phyloP scores from a whole-genome alignment of 1,140 invertebrate genomes.

The Pantala flavescens region DNA sequence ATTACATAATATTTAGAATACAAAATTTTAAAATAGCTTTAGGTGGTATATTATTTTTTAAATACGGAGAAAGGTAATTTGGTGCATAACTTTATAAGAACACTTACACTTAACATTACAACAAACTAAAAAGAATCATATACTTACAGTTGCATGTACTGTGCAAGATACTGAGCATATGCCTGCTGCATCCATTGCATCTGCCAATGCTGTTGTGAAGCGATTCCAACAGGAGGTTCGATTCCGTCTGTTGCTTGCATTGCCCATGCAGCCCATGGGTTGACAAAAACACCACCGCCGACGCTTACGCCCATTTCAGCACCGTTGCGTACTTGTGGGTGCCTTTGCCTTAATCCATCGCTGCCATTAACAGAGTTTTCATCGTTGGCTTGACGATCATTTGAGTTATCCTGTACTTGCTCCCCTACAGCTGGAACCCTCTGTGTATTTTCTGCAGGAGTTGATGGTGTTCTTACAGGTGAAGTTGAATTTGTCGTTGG shows the following conservation, averaged over 20 bases:
- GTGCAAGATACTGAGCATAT: constrained; percentile 72
- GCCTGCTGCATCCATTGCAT: constrained; percentile 71
- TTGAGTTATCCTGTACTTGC: neutral
- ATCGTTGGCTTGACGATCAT: neutral
- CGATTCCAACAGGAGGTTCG: neutral
- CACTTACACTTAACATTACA: too few species aligned
- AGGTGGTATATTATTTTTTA: too few species aligned
- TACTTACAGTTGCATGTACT: constrained; percentile 63
- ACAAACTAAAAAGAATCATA: too few species aligned
- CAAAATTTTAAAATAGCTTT: too few species aligned
- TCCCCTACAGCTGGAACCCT: neutral
- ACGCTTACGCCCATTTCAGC: neutral
- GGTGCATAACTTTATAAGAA: too few species aligned
- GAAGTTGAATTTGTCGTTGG: neutral
- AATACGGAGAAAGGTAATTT: too few species aligned
- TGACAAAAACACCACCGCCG: neutral
- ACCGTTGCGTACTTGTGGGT: neutral
- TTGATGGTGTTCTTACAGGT: neutral
- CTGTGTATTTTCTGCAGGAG: neutral
- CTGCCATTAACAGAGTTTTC: neutral
- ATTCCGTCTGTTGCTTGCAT: constrained; percentile 13
- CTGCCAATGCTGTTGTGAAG: constrained; percentile 33
- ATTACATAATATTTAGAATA: too few species aligned
- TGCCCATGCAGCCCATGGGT: neutral
- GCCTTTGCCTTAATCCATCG: neutral